Evolutionary conservation across 2,888 invertebrate species (phyloP).

Genomic region (Meandrusa payeni): DNA sequence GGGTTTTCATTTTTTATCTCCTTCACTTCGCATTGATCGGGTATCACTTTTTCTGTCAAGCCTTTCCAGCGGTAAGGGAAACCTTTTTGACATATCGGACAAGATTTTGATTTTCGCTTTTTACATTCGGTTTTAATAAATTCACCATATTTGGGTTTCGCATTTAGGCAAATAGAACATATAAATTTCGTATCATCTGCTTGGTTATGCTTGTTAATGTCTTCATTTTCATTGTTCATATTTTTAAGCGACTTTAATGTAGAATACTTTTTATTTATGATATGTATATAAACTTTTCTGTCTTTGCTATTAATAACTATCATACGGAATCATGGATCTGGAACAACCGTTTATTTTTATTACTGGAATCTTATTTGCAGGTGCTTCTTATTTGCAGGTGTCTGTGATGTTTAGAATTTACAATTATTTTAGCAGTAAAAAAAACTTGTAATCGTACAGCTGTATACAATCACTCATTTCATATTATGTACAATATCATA

Average conservation of each 20-base stretch:
- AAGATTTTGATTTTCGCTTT: slow-evolving; percentile 37
- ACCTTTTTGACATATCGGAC: slow-evolving; percentile 44
- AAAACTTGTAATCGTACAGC: too few species aligned
- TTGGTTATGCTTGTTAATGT: slow-evolving; percentile 26
- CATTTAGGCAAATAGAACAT: slow-evolving; percentile 57
- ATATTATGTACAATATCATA: too few species aligned
- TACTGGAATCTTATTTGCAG: too few species aligned
- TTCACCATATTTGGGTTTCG: slow-evolving; percentile 30
- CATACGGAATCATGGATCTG: slow-evolving; percentile 41
- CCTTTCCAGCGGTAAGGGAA: slow-evolving; percentile 19
- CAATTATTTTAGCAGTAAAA: too few species aligned
- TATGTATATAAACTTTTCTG: slow-evolving; percentile 49
- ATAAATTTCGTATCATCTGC: slow-evolving; percentile 38
- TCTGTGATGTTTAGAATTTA: too few species aligned
- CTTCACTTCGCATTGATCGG: slow-evolving; percentile 23
- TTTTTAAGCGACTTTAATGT: slow-evolving; percentile 17
- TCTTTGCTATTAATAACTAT: slow-evolving; percentile 39
- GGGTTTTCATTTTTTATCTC: slow-evolving; percentile 18
- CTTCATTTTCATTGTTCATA: slow-evolving; percentile 30
- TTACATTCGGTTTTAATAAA: slow-evolving; percentile 26
- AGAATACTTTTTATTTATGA: slow-evolving; percentile 39
- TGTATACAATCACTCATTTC: too few species aligned
- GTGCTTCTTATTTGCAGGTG: too few species aligned
- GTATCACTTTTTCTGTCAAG: slow-evolving; percentile 3
- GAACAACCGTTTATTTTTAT: slow-evolving; percentile 5